phyloP scores from a whole-genome alignment of 2,888 invertebrate species.

The Actias luna region DNA sequence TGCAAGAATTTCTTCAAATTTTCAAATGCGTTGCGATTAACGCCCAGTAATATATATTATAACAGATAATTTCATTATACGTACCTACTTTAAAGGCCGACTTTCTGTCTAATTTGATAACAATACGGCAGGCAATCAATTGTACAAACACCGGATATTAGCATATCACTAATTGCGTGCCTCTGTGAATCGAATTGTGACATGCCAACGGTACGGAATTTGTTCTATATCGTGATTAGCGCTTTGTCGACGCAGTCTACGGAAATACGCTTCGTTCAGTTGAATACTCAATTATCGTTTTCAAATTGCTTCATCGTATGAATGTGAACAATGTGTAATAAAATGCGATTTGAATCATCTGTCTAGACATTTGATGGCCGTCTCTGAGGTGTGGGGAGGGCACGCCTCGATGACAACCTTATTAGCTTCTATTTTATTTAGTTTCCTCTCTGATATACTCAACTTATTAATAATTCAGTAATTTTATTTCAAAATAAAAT shows the following conservation, averaged over 20 bases:
- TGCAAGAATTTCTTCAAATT: too few relatives aligned
- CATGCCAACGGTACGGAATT: slow-evolving; percentile 7
- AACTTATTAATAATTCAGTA: too few relatives aligned
- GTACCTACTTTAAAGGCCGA: too few relatives aligned
- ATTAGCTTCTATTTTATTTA: not conserved
- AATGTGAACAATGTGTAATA: slow-evolving; percentile 2
- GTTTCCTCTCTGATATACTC: not conserved
- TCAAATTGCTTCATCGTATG: slow-evolving; percentile 7
- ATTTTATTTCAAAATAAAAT: too few relatives aligned
- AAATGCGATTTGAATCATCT: not conserved
- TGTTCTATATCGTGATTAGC: slow-evolving; percentile 7
- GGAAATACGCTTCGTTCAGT: not conserved
- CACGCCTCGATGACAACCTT: not conserved
- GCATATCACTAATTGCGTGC: not conserved
- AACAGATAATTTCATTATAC: too few relatives aligned
- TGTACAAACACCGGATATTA: not conserved
- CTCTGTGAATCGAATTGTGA: not conserved
- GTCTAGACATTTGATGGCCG: not conserved
- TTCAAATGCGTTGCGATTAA: too few relatives aligned
- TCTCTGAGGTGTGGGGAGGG: not conserved
- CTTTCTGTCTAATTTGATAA: not conserved
- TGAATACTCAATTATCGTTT: slow-evolving; percentile 9
- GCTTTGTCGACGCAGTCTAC: not conserved
- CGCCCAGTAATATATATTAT: too few relatives aligned
- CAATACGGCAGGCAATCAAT: not conserved